Evolutionary conservation across 2,888 invertebrate genomes (phyloP), one percentile per base, ranked within the genome.

Genomic region (Pemphredon lugubris): DNA sequence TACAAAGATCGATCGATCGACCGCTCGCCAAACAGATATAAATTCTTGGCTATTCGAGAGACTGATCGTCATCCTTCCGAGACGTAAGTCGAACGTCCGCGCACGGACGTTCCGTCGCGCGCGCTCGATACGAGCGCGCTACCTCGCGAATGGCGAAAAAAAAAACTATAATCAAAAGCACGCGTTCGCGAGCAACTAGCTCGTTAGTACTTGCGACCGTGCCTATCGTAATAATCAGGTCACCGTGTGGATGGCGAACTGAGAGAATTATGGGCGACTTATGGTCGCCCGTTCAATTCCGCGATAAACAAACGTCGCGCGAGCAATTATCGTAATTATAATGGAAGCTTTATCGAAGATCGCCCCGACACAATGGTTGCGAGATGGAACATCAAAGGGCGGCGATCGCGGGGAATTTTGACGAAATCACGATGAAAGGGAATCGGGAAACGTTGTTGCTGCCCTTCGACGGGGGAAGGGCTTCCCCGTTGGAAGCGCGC

Each of bases 21-120:
- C n/a, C n/a, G n/a, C n/a, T n/a, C n/a, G 30, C 30, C 2, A 9
- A 6, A 9, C 6, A 6, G 30, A 30, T 7, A n/a, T 13, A 13
- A 37, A 13, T 40, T 40, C 14, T 16, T 6, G 6, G 32, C 11
- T 34, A 37, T 34, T 51, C 51, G 37, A 37, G 51, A 51, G 51
- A 51, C 51, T 51, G 51, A 37, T 37, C 1, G n/a, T 51, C 20
- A 20, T 51, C 51, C 51, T 21, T 51, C 51, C 51, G 37, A 51
- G 34, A n/a, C 34, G 11, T 26, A 26, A 7, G 34, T 34, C n/a
- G 4, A 34, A 6, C 30, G 30, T 9, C 9, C 30, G 30, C 7
- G 9, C 2, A 9, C 6, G 6, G 30, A 30, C n/a, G n/a, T n/a
- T n/a, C n/a, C n/a, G n/a, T n/a, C n/a, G n/a, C n/a, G n/a, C n/a